Conservation (phyloP, 2,113 vertebrate genomes). For the Herpetotheres cachinnans region DNA sequence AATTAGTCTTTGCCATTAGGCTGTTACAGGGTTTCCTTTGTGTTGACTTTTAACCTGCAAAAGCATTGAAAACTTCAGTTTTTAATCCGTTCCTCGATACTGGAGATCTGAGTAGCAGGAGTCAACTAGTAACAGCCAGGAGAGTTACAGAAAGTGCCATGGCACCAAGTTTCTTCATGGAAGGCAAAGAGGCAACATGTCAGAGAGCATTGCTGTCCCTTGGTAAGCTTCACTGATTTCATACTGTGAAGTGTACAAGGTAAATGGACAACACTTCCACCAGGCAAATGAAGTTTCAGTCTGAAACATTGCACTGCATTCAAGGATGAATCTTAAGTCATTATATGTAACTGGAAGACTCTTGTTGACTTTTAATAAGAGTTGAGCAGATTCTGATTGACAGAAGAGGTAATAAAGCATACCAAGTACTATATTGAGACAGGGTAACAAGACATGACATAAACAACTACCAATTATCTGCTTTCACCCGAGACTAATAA, state of each 20-base stretch:
- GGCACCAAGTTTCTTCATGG: neutral
- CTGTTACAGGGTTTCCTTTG: neutral
- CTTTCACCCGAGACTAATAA: constrained; percentile 29
- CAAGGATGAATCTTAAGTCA: neutral
- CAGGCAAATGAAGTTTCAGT: neutral
- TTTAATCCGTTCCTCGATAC: neutral
- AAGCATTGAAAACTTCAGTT: neutral
- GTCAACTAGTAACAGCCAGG: neutral
- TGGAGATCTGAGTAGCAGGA: neutral
- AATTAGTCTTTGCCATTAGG: neutral
- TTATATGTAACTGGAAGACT: neutral
- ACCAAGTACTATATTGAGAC: neutral
- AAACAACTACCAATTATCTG: neutral
- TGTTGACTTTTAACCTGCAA: neutral
- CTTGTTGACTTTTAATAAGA: neutral
- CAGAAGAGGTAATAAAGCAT: neutral
- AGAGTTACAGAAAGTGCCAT: neutral
- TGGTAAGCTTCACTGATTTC: neutral
- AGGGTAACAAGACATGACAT: neutral
- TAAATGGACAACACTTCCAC: neutral
- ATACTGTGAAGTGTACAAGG: rapidly evolving
- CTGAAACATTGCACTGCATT: neutral
- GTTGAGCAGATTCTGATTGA: neutral
- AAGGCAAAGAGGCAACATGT: neutral
- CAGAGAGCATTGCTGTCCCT: neutral